Base-by-base conservation (phyloP, 1,140 invertebrate species). In the Drosophila truncata region DNA sequence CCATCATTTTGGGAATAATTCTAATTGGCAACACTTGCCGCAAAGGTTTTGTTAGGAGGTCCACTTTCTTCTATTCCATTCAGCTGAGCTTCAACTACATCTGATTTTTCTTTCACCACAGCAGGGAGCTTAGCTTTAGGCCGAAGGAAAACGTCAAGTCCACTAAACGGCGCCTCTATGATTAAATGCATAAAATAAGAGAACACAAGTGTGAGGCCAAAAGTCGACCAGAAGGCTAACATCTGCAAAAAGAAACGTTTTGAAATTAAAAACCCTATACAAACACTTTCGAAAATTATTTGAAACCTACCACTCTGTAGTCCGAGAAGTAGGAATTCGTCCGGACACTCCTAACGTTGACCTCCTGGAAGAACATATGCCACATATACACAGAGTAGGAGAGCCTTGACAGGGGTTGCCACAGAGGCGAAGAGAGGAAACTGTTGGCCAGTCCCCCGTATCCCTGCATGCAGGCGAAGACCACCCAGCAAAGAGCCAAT, bases 381-480 rank as follows among this genome's bases (percentile, higher is more conserved):
- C 93, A 83, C 3, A 94, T 66, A 72, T 94, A 94, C 80, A 94
- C 93, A 8, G 91, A 93, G 61, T 93, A 94, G 0, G 93, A 93
- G 2, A 94, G 74, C 33, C 92, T 90, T n/a, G 92, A 91, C 0
- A 93, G 75, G 1, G 94, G 70, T 65, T 94, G 94, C 93, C 93
- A 94, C 25, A 94, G 65, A 9, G 78, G 62, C 16, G 92, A 75
- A 3, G 92, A 93, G 7, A 94, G 46, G 10, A 94, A 92, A 78
- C 91, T 93, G 63, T 94, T 93, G 33, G 94, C 91, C 33, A 93
- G 84, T 74, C 94, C 95, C 78, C 95, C 96, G 84, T 95, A 95
- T 44, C 95, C 95, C 47, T 94, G 93, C 9, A 93, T 91, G 78
- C 96, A 96, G 3, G 95, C 95, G 50, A 95, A 95, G 13, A 96